These are phyloP conservation scores for Enoplolaimus lenunculus DNA, from an alignment of 2,888 invertebrate genomes.

Conservation along the genomic window DNA sequence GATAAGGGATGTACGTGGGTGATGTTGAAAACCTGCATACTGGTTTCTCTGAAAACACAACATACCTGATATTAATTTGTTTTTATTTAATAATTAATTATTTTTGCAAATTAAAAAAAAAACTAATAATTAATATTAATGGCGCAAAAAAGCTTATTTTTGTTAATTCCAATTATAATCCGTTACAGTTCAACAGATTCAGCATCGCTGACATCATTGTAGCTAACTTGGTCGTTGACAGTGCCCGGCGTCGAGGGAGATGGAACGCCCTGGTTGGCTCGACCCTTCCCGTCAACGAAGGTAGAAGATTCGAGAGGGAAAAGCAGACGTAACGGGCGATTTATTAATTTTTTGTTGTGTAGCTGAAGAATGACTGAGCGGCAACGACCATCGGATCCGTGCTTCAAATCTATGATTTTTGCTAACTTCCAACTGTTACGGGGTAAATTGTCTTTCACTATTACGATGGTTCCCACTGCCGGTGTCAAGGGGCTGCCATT, in stretches of 20 bases:
- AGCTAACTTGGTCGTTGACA: neutral
- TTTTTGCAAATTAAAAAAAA: too few species aligned
- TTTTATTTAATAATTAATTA: too few species aligned
- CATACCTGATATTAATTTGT: too few species aligned
- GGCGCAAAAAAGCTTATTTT: neutral
- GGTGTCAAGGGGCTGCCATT: neutral
- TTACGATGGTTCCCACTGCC: neutral
- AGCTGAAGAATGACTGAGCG: neutral
- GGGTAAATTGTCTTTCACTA: slow-evolving; percentile 8
- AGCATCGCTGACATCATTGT: neutral
- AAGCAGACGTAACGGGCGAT: neutral
- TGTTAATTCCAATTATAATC: neutral
- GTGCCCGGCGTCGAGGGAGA: neutral
- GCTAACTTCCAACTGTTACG: slow-evolving; percentile 3
- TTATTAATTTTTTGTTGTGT: neutral
- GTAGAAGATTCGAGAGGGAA: slow-evolving; percentile 1
- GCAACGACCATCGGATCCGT: neutral
- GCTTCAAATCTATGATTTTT: neutral
- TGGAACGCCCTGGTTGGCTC: neutral
- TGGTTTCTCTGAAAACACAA: neutral
- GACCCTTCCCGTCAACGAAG: neutral
- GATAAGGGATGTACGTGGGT: neutral
- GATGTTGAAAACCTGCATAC: neutral
- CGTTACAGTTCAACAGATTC: neutral
- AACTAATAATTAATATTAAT: too few species aligned